These are phyloP conservation scores for Ophion costatus DNA, from an alignment of 2,888 invertebrate species.

Conservation along the genomic window DNA sequence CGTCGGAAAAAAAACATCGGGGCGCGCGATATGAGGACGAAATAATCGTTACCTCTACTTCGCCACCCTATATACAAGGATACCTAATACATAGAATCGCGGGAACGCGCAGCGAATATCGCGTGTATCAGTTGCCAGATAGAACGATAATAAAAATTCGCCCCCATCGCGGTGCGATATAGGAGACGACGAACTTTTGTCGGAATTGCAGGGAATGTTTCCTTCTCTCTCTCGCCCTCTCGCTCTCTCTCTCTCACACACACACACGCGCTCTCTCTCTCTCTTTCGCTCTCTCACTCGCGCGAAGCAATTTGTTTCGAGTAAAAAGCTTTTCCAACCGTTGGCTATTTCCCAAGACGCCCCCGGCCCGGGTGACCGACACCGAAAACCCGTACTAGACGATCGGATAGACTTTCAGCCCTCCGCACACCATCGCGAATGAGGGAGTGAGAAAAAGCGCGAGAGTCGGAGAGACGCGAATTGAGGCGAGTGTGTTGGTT, in stretches of 20 bases:
- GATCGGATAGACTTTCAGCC: slow-evolving; percentile 56
- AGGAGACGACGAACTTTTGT: slow-evolving; percentile 15
- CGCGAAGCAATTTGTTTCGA: slow-evolving; percentile 6
- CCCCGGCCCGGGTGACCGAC: slow-evolving; percentile 39
- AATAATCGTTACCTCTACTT: slow-evolving; percentile 50
- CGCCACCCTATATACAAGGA: not conserved
- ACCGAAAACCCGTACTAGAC: slow-evolving; percentile 55
- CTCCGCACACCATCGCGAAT: slow-evolving; percentile 25
- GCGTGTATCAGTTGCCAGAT: slow-evolving; percentile 5
- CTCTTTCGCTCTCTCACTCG: not conserved
- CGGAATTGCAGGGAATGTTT: slow-evolving; percentile 9
- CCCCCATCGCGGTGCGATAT: slow-evolving; percentile 6
- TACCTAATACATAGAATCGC: not conserved
- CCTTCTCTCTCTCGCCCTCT: slow-evolving; percentile 3
- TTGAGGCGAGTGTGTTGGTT: slow-evolving; percentile 35
- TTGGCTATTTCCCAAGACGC: slow-evolving; percentile 47
- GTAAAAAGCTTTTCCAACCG: slow-evolving; percentile 10
- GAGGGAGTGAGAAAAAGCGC: slow-evolving; percentile 15
- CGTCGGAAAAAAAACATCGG: not conserved
- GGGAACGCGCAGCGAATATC: not conserved
- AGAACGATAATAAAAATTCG: slow-evolving; percentile 35
- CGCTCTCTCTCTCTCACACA: too few species aligned
- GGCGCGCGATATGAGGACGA: slow-evolving; percentile 2
- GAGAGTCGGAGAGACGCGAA: slow-evolving; percentile 19
- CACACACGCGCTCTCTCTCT: slow-evolving; percentile 6